Base-by-base conservation (phyloP, 2,113 vertebrate genomes). In the Phaetusa simplex region DNA sequence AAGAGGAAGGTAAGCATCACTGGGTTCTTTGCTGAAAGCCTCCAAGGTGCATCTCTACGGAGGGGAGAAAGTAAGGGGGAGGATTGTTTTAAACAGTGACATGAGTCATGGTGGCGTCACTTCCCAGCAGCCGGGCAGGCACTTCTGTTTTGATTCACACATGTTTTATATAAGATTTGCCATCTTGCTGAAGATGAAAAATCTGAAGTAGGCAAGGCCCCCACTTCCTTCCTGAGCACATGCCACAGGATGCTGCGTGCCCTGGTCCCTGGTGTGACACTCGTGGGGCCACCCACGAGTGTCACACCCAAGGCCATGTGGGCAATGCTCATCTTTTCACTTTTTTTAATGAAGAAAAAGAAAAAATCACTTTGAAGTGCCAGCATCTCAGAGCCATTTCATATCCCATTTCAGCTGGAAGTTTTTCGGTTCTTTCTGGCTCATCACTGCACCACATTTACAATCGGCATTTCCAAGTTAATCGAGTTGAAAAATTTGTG, bases 81-180 rank as follows among this genome's bases (percentile, higher is more conserved):
- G 95, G 95, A 91, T 42, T 80, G 70, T 93, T 86, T 91, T 42
- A 94, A 88, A 23, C 91, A 82, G 42, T 85, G 88, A 89, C 80
- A 38, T 96, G 97, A 97, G 83, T 96, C 95, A 95, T 0, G 0
- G 81, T 87, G 83, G 88, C 30, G 66, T 97, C 97, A 95, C 86
- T 97, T 97, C 97, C 94, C 91, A 93, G 93, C 47, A 67, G 90
- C 71, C 20, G 0, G 32, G 93, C 85, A 69, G 81, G 58, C 81
- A 58, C 81, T 96, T 84, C 83, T 97, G 80, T 52, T 96, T 95
- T 88, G 90, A 96, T 95, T 96, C 87, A 94, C 4, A 11, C 17
- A 0, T 55, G 30, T 45, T 94, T 88, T 91, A 95, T 91, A 24
- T 80, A 88, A 81, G 80, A 47, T 59, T 86, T 95, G 43, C 61